Conservation (phyloP, 2,888 invertebrate species). For the Ophraella communa region DNA sequence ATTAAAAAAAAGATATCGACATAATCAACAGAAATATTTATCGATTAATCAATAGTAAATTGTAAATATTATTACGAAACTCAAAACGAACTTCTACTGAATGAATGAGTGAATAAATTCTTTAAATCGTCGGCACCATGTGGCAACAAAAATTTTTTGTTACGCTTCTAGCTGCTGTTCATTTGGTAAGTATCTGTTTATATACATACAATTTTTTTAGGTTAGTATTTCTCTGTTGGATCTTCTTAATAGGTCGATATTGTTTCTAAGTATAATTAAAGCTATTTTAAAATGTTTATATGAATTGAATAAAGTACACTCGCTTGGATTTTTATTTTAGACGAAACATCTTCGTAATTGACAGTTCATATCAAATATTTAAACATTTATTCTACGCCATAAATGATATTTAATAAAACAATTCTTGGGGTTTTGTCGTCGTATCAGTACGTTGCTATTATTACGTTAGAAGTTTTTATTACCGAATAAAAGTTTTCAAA, state of each 20-base stretch:
- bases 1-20: background rate
- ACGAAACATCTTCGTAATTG: too few species aligned
- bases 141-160: slow-evolving; percentile 40
- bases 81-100: background rate
- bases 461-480: slow-evolving; percentile 12
- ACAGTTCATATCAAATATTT: too few species aligned
- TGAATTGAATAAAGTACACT: too few species aligned
- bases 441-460: background rate
- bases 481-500: slow-evolving; percentile 23
- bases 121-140: slow-evolving; percentile 33
- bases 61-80: background rate
- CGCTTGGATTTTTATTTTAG: too few species aligned
- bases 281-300: too few species aligned
- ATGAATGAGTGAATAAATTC: slow-evolving; percentile 3
- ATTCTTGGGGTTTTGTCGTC: slow-evolving; percentile 1
- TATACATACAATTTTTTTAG: background rate
- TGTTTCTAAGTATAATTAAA: too few species aligned
- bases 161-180: slow-evolving; percentile 38
- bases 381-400: too few species aligned
- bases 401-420: too few species aligned
- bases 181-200: slow-evolving; percentile 40
- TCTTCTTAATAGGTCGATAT: too few species aligned
- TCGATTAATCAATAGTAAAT: background rate
- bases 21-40: slow-evolving; percentile 1
- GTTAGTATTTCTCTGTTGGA: background rate